Conservation (phyloP, 2,797 vertebrate species). For the Pyrrhura leucotis region DNA sequence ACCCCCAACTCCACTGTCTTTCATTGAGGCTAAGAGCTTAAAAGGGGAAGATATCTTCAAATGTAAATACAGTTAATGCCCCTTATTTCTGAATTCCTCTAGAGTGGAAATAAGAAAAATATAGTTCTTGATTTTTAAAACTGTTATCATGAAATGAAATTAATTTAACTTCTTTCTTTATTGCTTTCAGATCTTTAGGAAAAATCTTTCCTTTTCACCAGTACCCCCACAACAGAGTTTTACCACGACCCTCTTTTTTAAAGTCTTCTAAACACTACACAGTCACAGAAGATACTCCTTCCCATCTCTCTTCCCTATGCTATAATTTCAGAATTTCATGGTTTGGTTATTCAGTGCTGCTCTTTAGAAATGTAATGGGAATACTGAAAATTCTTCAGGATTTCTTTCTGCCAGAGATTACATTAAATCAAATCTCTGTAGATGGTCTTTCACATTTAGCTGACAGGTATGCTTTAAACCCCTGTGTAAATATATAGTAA, state of each 20-base stretch:
- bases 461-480: not conserved
- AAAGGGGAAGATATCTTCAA: not conserved
- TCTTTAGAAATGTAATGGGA: not conserved
- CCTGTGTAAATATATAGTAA: not conserved
- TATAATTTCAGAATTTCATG: not conserved
- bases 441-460: not conserved
- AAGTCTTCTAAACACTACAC: not conserved
- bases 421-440: not conserved
- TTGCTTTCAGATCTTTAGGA: not conserved
- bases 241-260: not conserved
- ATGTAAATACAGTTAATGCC: not conserved
- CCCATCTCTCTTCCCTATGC: not conserved
- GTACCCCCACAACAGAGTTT: not conserved
- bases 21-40: not conserved
- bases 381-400: not conserved
- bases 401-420: not conserved
- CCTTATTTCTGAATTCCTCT: not conserved
- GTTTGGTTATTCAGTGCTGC: not conserved
- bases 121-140: not conserved
- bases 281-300: not conserved
- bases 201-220: not conserved
- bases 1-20: rapidly evolving
- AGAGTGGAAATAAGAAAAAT: not conserved
- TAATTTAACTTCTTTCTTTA: not conserved
- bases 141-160: not conserved